Evolutionary conservation across 1,140 invertebrate genomes (phyloP).

Genomic region (Gryllus bimaculatus): DNA sequence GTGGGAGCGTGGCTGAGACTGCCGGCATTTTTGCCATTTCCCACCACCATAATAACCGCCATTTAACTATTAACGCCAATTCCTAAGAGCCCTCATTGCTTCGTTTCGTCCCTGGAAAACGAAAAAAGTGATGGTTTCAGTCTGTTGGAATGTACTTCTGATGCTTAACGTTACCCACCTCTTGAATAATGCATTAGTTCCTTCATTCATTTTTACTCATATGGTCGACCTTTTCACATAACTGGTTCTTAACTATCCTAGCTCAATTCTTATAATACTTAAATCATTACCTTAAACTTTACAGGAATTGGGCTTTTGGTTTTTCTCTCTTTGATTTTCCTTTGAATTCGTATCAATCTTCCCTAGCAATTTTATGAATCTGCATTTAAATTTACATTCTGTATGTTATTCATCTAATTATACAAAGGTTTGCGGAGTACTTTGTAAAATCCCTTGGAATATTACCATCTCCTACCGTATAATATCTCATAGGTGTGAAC

Average conservation of each 20-base stretch:
- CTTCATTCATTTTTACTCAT: too few species aligned
- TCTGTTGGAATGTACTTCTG: neutral
- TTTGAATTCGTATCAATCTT: neutral
- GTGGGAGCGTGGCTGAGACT: too few species aligned
- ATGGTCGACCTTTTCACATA: slow-evolving; percentile 8
- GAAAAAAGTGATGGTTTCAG: slow-evolving; percentile 11
- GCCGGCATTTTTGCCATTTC: too few species aligned
- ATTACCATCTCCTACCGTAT: slow-evolving; percentile 27
- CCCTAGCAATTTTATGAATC: neutral
- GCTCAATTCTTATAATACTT: slow-evolving; percentile 2
- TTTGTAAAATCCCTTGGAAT: slow-evolving; percentile 22
- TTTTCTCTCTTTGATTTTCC: neutral
- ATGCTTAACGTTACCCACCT: slow-evolving; percentile 3
- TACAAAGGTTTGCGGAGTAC: neutral
- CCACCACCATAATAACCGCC: neutral
- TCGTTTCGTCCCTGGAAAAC: neutral
- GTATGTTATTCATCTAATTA: neutral
- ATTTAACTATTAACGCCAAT: too few species aligned
- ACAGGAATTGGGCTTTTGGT: neutral
- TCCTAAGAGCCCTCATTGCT: too few species aligned
- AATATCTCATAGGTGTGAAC: slow-evolving; percentile 29
- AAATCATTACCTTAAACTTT: slow-evolving; percentile 9
- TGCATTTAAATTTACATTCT: slow-evolving; percentile 1
- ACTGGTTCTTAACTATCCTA: neutral
- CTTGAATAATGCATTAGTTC: neutral